These are phyloP conservation scores for Gila robusta DNA, from an alignment of 2,797 vertebrate species.

Conservation along the genomic window DNA sequence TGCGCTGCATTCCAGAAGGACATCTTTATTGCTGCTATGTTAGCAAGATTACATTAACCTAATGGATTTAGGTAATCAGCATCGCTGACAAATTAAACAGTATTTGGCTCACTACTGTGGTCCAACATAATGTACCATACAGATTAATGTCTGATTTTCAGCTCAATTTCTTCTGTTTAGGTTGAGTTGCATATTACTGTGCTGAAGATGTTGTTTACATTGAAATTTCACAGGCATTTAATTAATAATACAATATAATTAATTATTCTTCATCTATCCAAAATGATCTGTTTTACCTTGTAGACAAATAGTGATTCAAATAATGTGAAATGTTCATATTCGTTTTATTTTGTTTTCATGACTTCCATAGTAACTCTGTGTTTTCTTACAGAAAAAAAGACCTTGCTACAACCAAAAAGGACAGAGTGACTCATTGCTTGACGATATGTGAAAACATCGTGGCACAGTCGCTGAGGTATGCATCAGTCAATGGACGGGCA, in stretches of 20 bases:
- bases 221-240: neutral
- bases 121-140: neutral
- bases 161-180: neutral
- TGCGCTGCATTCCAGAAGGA: neutral
- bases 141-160: neutral
- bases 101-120: neutral
- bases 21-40: neutral
- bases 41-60: slow-evolving; percentile 7
- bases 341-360: neutral
- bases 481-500: neutral
- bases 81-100: neutral
- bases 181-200: neutral
- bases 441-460: slow-evolving; percentile 99
- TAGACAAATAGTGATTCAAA: neutral
- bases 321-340: neutral
- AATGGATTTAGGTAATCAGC: neutral
- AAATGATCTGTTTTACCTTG: neutral
- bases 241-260: neutral
- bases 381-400: slow-evolving; percentile 92
- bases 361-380: neutral
- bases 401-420: slow-evolving; percentile 94
- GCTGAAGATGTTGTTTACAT: neutral
- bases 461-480: slow-evolving; percentile 95
- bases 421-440: slow-evolving; percentile 94
- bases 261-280: neutral